phyloP scores from a whole-genome alignment of 2,888 invertebrate species.

The Gymnosoma rotundatum region DNA sequence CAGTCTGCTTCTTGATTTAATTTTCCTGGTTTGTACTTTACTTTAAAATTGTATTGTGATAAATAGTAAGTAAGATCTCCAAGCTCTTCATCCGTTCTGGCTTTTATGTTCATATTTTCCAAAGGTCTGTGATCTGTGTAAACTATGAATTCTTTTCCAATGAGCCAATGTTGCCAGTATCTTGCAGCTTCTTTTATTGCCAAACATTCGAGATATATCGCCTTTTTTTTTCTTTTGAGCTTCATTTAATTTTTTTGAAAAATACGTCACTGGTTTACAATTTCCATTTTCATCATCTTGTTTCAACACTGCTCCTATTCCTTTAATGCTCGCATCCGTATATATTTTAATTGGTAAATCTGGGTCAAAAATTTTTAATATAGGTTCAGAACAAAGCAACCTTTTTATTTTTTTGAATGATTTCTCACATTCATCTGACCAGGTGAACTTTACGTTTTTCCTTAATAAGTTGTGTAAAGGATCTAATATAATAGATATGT shows the following conservation, averaged over 20 bases:
- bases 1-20: slow-evolving; percentile 59
- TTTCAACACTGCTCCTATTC: slow-evolving; percentile 67
- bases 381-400: slow-evolving; percentile 64
- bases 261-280: slow-evolving; percentile 68
- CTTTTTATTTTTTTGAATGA: slow-evolving; percentile 65
- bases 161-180: slow-evolving; percentile 69
- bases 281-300: slow-evolving; percentile 63
- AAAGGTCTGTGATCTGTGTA: slow-evolving; percentile 65
- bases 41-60: slow-evolving; percentile 61
- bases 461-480: slow-evolving; percentile 68
- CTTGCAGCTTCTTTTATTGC: slow-evolving; percentile 68
- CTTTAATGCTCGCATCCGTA: slow-evolving; percentile 67
- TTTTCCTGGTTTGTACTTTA: slow-evolving; percentile 60
- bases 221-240: slow-evolving; percentile 68
- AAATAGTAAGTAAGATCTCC: slow-evolving; percentile 62
- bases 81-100: slow-evolving; percentile 61
- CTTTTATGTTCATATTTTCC: slow-evolving; percentile 57
- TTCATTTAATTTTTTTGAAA: slow-evolving; percentile 67
- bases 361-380: slow-evolving; percentile 67
- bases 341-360: slow-evolving; percentile 66
- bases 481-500: slow-evolving; percentile 65
- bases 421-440: slow-evolving; percentile 65
- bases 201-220: slow-evolving; percentile 66
- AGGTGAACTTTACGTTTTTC: slow-evolving; percentile 61
- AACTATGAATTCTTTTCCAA: slow-evolving; percentile 65